Evolutionary conservation across 2,888 invertebrate species (phyloP).

Genomic region (Xestia rhomboidea): DNA sequence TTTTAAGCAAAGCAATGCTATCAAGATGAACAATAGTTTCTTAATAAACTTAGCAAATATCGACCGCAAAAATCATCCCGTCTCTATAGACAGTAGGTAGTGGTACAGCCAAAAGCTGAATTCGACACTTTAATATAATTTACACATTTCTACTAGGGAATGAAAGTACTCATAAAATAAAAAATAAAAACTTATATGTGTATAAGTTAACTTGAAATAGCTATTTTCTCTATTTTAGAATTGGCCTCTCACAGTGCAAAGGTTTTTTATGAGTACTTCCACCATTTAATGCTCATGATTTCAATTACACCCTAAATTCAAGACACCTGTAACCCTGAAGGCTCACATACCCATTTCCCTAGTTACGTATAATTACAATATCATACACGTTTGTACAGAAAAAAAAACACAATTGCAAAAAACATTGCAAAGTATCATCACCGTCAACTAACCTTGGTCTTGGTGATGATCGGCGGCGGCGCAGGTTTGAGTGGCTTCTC

Average conservation of each 20-base stretch:
- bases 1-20: slow-evolving; percentile 8
- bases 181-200: too few species aligned
- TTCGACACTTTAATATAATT: not conserved
- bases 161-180: not conserved
- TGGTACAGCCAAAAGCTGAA: not conserved
- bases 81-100: not conserved
- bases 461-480: slow-evolving; percentile 93
- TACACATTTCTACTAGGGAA: not conserved
- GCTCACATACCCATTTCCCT: not conserved
- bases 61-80: not conserved
- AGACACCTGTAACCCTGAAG: too few species aligned
- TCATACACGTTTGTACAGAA: not conserved
- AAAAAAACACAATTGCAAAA: too few species aligned
- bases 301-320: not conserved
- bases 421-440: not conserved
- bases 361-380: not conserved
- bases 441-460: slow-evolving; percentile 86
- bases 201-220: not conserved
- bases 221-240: not conserved
- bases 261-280: not conserved
- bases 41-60: not conserved
- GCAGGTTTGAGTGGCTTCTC: slow-evolving; percentile 96
- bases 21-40: not conserved
- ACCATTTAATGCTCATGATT: not conserved
- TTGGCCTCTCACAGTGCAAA: too few species aligned